phyloP scores from a whole-genome alignment of 2,797 vertebrate genomes.

The Adrianichthys oophorus region DNA sequence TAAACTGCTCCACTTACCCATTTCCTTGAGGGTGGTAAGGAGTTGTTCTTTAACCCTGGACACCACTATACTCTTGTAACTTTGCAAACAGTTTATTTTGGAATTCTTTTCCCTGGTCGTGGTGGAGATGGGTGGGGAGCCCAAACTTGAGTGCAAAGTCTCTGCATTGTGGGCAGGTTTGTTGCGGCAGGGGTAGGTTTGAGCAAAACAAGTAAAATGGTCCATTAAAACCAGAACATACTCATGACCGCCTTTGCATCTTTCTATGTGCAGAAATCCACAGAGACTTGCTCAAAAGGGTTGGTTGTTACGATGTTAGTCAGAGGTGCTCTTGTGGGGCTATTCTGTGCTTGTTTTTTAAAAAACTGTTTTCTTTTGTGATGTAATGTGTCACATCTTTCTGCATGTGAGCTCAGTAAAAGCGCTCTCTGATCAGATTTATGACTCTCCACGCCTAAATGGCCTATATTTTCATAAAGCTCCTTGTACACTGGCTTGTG shows the following conservation, averaged over 20 bases:
- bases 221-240: neutral
- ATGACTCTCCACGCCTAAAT: slow-evolving; percentile 6
- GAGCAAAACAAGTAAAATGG: neutral
- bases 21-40: neutral
- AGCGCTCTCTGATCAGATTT: neutral
- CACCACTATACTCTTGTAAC: neutral
- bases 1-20: neutral
- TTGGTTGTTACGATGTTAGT: neutral
- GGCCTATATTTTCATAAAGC: slow-evolving; percentile 25
- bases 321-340: neutral
- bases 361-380: neutral
- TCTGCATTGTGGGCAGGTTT: neutral
- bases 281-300: slow-evolving; percentile 5
- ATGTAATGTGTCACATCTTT: no score
- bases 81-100: slow-evolving; percentile 1
- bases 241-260: neutral
- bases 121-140: neutral
- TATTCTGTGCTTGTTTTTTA: slow-evolving; percentile 4
- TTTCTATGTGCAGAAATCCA: slow-evolving; percentile 12
- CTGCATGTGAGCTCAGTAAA: slow-evolving; percentile 11
- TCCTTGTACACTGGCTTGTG: slow-evolving; percentile 14
- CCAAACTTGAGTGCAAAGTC: neutral
- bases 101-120: neutral
- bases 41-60: neutral
- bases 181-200: neutral